Evolutionary conservation across 2,888 invertebrate genomes (phyloP), one percentile per base, ranked within the genome.

Genomic region (Hirtodrosophila duncani): DNA sequence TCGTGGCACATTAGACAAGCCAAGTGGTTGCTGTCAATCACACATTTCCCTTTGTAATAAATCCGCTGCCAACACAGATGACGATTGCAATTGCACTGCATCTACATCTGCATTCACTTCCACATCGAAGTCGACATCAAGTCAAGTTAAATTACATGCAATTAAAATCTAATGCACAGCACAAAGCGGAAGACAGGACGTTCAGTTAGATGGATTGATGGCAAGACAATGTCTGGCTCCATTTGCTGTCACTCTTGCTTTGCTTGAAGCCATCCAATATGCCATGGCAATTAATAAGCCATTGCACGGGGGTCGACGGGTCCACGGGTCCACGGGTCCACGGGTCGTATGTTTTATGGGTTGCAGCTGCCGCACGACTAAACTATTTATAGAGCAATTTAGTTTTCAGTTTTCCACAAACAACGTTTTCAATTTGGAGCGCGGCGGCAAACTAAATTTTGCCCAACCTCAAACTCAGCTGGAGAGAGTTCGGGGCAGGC

Each of bases 121-220:
- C 8, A n/a, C 8, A 21, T 20, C 24, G 29, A n/a, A n/a, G n/a
- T 30, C 50, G 14, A 38, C 18, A 44, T 17, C 46, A 41, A 51
- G 50, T 56, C 62, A 63, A 57, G 62, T 71, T 57, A 58, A 79
- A 71, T 75, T 71, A 75, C 53, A 41, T 48, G 79, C 69, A 75
- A 79, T 75, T 75, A 75, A 75, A 75, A 79, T 62, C 64, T 60
- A 68, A 68, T 71, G 75, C 56, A 45, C 36, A 52, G 13, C 44
- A 43, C 48, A 20, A 21, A 20, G 10, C 34, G 16, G 29, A 20
- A 29, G 17, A 33, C 9, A 44, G 36, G 14, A 53, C 33, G 33
- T 24, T 36, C 46, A 14, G 17, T 7, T n/a, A 17, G 38, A 31
- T 31, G 55, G 66, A 74, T 67, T 64, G 64, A 74, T 63, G 61